phyloP scores from a whole-genome alignment of 2,797 vertebrate species.

The Garrulus glandarius region DNA sequence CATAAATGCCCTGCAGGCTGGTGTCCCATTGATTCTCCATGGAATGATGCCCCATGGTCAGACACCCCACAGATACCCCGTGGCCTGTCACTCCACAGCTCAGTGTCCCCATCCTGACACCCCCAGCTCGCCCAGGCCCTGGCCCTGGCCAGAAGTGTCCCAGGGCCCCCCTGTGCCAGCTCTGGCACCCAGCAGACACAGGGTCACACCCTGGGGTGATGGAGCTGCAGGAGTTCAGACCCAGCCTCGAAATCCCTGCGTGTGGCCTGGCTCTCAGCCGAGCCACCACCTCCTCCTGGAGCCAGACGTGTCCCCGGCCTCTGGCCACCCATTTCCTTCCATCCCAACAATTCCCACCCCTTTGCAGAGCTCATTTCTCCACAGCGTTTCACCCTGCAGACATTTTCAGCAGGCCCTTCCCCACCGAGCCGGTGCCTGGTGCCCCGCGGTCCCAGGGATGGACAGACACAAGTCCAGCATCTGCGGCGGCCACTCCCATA shows the following conservation, averaged over 20 bases:
- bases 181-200: background rate
- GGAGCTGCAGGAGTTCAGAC: background rate
- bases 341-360: background rate
- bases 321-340: background rate
- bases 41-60: rapidly evolving
- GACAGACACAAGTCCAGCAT: background rate
- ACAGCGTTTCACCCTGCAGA: background rate
- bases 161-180: too few species aligned
- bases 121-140: rapidly evolving
- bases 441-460: rapidly evolving
- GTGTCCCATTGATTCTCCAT: rapidly evolving
- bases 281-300: background rate
- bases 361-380: background rate
- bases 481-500: background rate
- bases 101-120: rapidly evolving
- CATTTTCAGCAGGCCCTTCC: background rate
- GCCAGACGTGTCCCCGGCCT: background rate
- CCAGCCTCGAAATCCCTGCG: background rate
- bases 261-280: rapidly evolving
- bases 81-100: rapidly evolving
- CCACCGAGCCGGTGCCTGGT: background rate
- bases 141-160: background rate
- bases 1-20: rapidly evolving
- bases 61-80: rapidly evolving
- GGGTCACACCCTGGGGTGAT: background rate